Base-by-base conservation (phyloP, 2,888 invertebrate genomes). In the Ormyrus nitidulus region DNA sequence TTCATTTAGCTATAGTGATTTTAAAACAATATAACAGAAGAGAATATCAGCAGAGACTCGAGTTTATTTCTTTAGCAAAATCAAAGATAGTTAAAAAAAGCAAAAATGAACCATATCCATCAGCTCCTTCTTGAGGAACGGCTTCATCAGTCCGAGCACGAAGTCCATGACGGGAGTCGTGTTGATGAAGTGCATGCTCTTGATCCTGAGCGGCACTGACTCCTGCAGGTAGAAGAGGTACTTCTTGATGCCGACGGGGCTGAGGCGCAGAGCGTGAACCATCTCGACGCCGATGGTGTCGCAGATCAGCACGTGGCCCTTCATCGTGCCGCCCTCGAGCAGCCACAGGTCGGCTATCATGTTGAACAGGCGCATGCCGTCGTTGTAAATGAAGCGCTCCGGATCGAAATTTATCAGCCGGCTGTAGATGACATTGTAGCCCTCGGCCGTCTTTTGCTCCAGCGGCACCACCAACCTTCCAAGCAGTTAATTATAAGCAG, bases 61-160 rank as follows among this genome's bases (percentile, higher is more conserved):
- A 34, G 34, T 19, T 19, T 19, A 19, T 19, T 19, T 19, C 34
- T 34, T 34, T 34, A 34, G 34, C 34, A 34, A 34, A 34, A 34
- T 13, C 7, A 48, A 65, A 48, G 49, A 49, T 6, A 48, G 6
- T 64, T 6, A n/a, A 53, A 49, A 19, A 19, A 48, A 44, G 19
- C 10, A n/a, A 49, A 19, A 19, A 48, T n/a, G 49, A 51, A 90
- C 91, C 86, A 91, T 81, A 6, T 87, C 87, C 80, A 89, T 82
- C 0, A 95, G 88, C 58, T 93, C 92, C 85, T 94, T 95, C 85
- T 93, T 94, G 92, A 95, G 92, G 86, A 95, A 95, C 0, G 95
- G 95, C 85, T 91, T 93, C 89, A 95, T 91, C 75, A 95, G 85
- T 79, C 93, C 92, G 91, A 95, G 86, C 66, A 95, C 86, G 85